These are phyloP conservation scores for Isurus oxyrinchus DNA, from an alignment of 2,113 vertebrate species.

Conservation along the genomic window DNA sequence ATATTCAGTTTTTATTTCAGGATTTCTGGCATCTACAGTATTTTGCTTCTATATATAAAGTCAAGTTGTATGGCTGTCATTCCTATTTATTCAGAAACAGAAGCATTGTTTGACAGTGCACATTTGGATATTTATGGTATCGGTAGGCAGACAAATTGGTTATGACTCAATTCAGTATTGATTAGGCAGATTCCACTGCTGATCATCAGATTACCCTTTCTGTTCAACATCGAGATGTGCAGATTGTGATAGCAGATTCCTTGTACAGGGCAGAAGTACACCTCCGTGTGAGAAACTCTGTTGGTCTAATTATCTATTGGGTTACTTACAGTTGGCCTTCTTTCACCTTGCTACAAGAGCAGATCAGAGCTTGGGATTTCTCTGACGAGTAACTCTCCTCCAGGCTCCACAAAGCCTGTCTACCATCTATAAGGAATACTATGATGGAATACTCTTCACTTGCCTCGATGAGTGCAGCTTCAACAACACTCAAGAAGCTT, in stretches of 20 bases:
- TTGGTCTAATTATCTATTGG: background rate
- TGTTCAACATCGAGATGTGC: background rate
- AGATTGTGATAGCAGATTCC: background rate
- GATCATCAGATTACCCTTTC: background rate
- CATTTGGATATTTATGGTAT: background rate
- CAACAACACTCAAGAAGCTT: too few relatives aligned
- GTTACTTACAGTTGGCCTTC: background rate
- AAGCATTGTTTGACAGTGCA: background rate
- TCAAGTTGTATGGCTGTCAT: background rate
- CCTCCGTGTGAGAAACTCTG: background rate
- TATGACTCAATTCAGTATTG: background rate
- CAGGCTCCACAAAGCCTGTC: too few relatives aligned
- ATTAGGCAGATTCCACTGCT: background rate
- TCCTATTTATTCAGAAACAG: background rate
- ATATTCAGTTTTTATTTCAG: too few relatives aligned
- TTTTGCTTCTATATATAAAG: too few relatives aligned
- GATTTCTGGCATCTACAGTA: too few relatives aligned
- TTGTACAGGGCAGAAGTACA: background rate
- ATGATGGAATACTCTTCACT: too few relatives aligned
- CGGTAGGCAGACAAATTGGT: background rate
- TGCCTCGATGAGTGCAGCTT: too few relatives aligned
- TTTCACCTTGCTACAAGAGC: background rate
- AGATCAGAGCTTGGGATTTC: too few relatives aligned
- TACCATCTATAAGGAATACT: too few relatives aligned
- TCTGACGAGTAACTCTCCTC: too few relatives aligned